phyloP scores from a whole-genome alignment of 2,113 vertebrate species.

The Ceuthmochares aereus region DNA sequence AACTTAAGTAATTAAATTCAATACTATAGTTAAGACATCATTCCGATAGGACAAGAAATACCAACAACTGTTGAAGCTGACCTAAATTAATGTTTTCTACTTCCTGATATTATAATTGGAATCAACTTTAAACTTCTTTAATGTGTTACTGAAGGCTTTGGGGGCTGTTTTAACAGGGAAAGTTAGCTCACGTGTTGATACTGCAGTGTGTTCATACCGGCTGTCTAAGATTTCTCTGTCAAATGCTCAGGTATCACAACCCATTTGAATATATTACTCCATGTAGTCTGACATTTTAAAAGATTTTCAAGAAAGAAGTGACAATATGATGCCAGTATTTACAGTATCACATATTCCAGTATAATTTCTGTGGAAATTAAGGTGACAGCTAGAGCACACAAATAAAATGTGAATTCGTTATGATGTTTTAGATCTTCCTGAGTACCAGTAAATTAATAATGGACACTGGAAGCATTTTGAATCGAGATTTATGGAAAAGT shows the following conservation, averaged over 20 bases:
- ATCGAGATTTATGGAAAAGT: not conserved
- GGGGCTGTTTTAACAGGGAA: not conserved
- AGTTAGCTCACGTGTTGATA: not conserved
- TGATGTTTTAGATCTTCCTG: not conserved
- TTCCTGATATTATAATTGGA: not conserved
- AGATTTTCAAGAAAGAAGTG: conserved; percentile 33
- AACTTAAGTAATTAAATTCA: conserved; percentile 42
- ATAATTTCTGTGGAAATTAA: conserved; percentile 28
- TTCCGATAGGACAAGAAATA: not conserved
- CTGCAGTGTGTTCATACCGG: not conserved
- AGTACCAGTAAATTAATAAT: not conserved
- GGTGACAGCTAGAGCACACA: not conserved
- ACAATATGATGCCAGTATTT: conserved; percentile 45
- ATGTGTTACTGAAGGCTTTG: not conserved
- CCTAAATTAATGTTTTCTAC: conserved; percentile 27
- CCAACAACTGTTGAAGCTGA: conserved; percentile 1
- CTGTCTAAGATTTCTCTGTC: conserved; percentile 45
- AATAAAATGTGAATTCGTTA: conserved; percentile 17
- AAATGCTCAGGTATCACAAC: not conserved
- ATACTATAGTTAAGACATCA: not conserved
- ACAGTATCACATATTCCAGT: not conserved
- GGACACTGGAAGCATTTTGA: not conserved
- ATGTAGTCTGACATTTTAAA: conserved; percentile 36
- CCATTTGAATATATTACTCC: conserved; percentile 19
- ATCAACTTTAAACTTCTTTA: not conserved